Evolutionary conservation across 2,797 vertebrate species (phyloP).

Genomic region (Silurus lanzhouensis): DNA sequence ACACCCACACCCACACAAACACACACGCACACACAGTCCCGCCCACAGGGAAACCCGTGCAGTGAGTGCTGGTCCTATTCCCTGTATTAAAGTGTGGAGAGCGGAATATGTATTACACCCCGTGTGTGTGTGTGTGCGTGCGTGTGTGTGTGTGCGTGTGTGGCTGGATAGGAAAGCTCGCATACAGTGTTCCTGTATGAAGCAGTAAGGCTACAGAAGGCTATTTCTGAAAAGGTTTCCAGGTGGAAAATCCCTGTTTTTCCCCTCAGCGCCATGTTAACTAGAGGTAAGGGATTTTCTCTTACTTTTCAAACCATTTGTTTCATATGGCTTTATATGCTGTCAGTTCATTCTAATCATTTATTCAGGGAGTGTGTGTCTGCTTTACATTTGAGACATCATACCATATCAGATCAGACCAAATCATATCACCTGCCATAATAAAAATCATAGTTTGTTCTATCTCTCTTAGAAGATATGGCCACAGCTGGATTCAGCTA

Average conservation of each 20-base stretch:
- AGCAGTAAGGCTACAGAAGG: background rate
- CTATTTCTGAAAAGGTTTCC: slow-evolving; percentile 3
- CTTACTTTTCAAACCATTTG: background rate
- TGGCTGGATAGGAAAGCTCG: background rate
- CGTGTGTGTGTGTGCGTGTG: background rate
- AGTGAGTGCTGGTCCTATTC: slow-evolving; percentile 30
- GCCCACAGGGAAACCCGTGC: slow-evolving; percentile 13
- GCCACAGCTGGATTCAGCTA: background rate
- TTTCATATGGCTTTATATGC: background rate
- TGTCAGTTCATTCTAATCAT: background rate
- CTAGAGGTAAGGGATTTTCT: slow-evolving; percentile 20
- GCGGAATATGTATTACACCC: background rate
- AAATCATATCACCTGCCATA: background rate
- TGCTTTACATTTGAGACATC: background rate
- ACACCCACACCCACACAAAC: background rate
- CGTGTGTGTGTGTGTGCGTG: background rate
- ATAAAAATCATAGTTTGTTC: background rate
- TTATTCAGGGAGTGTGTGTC: background rate
- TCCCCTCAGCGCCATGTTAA: slow-evolving; percentile 5
- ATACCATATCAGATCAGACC: background rate
- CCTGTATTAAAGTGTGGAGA: slow-evolving; percentile 1
- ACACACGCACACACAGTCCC: background rate
- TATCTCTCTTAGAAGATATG: too few relatives aligned
- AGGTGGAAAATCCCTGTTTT: slow-evolving; percentile 18
- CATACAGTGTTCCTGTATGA: background rate